phyloP scores from a whole-genome alignment of 2,888 invertebrate species.

The Agrochola litura region DNA sequence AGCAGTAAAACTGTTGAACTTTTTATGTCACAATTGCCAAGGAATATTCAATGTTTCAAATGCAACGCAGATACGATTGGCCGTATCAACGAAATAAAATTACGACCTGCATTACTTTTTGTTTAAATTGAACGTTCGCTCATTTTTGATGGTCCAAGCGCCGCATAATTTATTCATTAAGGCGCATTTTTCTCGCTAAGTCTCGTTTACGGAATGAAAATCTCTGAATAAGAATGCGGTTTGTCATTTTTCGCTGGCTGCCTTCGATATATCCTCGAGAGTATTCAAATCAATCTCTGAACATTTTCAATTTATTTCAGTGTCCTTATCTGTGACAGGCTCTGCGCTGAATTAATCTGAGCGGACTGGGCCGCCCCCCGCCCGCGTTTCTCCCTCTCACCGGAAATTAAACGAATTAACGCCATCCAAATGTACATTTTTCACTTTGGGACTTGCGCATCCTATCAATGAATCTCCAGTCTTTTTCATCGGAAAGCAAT shows the following conservation, averaged over 20 bases:
- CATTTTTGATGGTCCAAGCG: constrained; percentile 72
- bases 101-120: constrained; percentile 70
- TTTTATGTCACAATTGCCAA: constrained; percentile 61
- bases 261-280: constrained; percentile 86
- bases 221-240: constrained; percentile 78
- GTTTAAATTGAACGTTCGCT: constrained; percentile 74
- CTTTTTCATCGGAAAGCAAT: constrained; percentile 88
- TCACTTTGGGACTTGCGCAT: constrained; percentile 89
- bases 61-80: constrained; percentile 31
- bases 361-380: constrained; percentile 79
- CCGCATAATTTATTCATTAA: constrained; percentile 82
- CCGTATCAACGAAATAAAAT: constrained; percentile 72
- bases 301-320: constrained; percentile 91
- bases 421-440: constrained; percentile 91
- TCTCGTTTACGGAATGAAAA: constrained; percentile 70
- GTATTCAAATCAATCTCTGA: constrained; percentile 91
- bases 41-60: constrained; percentile 62
- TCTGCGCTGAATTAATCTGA: constrained; percentile 90
- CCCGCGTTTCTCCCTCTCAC: constrained; percentile 80
- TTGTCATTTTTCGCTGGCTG: constrained; percentile 79
- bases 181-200: constrained; percentile 75
- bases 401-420: constrained; percentile 91
- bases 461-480: constrained; percentile 89
- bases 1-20: constrained; percentile 65
- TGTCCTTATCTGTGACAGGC: constrained; percentile 89